Percentiles rank a stretch among this genome's conserved stretches.
Evolutionary conservation across 2,113 vertebrate genomes (phyloP).

Genomic region (Micromys minutus): DNA sequence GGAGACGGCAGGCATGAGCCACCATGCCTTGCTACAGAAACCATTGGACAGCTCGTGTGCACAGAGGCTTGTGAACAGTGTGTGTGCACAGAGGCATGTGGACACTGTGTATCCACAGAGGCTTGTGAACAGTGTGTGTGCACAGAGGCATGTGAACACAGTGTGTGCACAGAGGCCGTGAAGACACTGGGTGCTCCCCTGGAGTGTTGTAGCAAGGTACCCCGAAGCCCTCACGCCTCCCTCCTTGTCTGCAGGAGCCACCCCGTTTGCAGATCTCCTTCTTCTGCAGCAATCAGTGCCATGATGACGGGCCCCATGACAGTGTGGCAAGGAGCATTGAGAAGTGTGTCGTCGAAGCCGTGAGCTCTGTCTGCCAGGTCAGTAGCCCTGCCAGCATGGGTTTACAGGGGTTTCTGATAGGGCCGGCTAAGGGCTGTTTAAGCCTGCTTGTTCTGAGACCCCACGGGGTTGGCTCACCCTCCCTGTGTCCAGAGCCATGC

Average conservation of each 20-base stretch:
- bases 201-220: rapidly evolving
- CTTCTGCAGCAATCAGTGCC: conserved; percentile 83
- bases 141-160: neutral
- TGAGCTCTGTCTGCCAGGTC: conserved; percentile 91
- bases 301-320: conserved; percentile 19
- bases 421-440: neutral
- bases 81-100: rapidly evolving
- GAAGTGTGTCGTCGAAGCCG: conserved; percentile 91
- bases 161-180: rapidly evolving
- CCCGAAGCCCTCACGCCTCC: neutral
- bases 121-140: rapidly evolving
- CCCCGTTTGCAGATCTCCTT: conserved; percentile 83
- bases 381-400: rapidly evolving
- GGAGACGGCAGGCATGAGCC: neutral
- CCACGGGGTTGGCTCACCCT: rapidly evolving
- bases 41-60: too few species aligned
- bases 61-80: neutral
- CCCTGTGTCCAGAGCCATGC: too few species aligned
- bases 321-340: conserved; percentile 85
- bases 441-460: neutral
- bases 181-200: rapidly evolving
- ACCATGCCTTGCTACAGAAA: neutral
- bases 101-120: too few species aligned
- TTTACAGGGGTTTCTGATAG: rapidly evolving
- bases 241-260: conserved; percentile 83